Conservation (phyloP, 2,888 invertebrate species). For the Eristalis pertinax region DNA sequence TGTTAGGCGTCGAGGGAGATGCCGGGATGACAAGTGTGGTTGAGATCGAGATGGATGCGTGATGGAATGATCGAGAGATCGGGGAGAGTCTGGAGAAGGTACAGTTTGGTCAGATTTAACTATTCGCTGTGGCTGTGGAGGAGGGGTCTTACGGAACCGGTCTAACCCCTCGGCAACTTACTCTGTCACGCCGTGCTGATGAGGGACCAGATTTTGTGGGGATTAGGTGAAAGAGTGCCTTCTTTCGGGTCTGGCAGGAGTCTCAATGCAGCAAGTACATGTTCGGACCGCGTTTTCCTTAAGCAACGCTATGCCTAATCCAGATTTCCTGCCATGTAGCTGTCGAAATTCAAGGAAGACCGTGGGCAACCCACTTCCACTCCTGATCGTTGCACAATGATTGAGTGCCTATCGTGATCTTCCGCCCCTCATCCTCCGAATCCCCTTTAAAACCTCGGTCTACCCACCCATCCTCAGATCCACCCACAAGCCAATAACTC, state of each 20-base stretch:
- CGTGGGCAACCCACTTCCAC: no score
- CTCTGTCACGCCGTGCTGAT: no score
- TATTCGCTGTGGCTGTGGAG: neutral
- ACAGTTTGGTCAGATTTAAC: conserved; percentile 32
- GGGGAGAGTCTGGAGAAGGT: neutral
- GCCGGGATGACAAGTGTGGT: conserved; percentile 6
- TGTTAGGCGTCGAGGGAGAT: conserved; percentile 8
- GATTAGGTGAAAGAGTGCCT: no score
- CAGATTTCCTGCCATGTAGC: no score
- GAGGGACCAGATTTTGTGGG: no score
- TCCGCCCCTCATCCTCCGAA: neutral
- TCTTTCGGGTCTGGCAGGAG: no score
- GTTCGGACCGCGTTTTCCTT: no score
- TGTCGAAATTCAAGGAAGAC: no score
- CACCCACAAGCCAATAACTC: neutral
- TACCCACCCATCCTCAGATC: neutral
- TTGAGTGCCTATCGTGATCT: no score
- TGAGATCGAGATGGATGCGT: neutral
- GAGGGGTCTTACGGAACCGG: neutral
- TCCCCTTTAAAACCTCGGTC: neutral
- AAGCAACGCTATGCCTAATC: no score
- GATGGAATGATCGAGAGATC: conserved; percentile 5
- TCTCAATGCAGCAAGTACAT: no score
- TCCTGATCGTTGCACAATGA: no score
- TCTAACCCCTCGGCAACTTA: neutral